Evolutionary conservation across 2,888 invertebrate genomes (phyloP), one percentile per base, ranked within the genome.

Genomic region (Ephialtes manifestator): DNA sequence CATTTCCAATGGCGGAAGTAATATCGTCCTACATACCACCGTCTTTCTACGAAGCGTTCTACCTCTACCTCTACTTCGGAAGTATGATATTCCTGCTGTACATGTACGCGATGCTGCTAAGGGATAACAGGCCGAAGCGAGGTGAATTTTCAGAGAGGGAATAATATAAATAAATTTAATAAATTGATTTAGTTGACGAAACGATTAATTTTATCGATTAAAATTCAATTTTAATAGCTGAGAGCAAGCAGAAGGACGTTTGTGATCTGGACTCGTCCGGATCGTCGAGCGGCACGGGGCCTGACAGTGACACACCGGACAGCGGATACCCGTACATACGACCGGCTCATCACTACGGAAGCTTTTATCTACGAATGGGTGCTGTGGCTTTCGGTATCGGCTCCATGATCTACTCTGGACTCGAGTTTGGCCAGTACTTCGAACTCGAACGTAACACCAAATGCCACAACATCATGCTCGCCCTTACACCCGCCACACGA

Each of bases 361-460:
- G 98, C 94, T 98, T 98, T 94, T 98, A 98, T 94, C 95, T 98
- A 84, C 95, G 98, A 89, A 97, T 98, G 97, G 98, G 98, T 24
- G 98, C 98, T 85, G 98, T 98, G 88, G 99, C 98, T 7, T 99
- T 99, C 94, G 99, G 99, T 13, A 98, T 99, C 90, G 99, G 99
- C 39, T 98, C 98, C 89, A 98, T 99, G 98, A 99, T 99, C 87
- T 99, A 99, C 94, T 98, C 98, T 2, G 98, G 99, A 0, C 95
- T 99, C 88, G 98, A 98, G 94, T 98, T 99, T 92, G 99, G 98
- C 0, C 98, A 98, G 94, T 98, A 98, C 94, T 99, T 99, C 94
- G 99, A 99, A 94, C 94, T 98, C 88, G 97, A 98, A 93, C 96
- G 97, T 82, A 97, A 98, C 94, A 97, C 98, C 24, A 97, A 98